These are phyloP conservation scores for Epinephelus lanceolatus DNA, from an alignment of 2,113 vertebrate species.

Conservation along the genomic window DNA sequence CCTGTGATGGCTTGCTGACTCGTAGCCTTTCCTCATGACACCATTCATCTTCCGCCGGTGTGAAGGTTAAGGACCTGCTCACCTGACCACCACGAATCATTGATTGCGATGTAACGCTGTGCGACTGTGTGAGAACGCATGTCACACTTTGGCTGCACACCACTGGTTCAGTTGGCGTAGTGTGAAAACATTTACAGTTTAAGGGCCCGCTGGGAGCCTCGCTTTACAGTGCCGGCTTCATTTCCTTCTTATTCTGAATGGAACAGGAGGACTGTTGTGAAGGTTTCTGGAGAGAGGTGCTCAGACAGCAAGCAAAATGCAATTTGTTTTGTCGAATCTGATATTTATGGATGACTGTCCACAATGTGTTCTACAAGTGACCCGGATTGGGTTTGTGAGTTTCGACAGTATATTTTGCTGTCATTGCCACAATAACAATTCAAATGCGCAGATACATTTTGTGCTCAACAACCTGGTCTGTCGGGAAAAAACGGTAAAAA, in stretches of 20 bases:
- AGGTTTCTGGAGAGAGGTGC: constrained; percentile 1
- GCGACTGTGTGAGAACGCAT: constrained; percentile 51
- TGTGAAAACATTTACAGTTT: constrained; percentile 71
- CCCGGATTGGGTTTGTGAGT: constrained; percentile 25
- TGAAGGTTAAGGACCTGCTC: constrained; percentile 68
- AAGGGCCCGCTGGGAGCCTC: constrained; percentile 39
- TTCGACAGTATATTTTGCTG: constrained; percentile 7
- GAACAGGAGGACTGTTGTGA: constrained; percentile 11
- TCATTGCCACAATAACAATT: constrained; percentile 19
- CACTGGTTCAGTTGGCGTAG: constrained; percentile 14
- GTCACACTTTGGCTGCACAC: constrained; percentile 54
- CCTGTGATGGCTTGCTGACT: constrained; percentile 59
- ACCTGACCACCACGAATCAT: constrained; percentile 68
- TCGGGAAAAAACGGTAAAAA: background rate
- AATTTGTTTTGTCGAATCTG: constrained; percentile 45
- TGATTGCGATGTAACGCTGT: constrained; percentile 62
- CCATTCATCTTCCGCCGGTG: constrained; percentile 76
- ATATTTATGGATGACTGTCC: constrained; percentile 52
- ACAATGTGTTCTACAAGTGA: constrained; percentile 49
- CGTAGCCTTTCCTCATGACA: constrained; percentile 40
- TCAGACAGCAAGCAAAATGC: constrained; percentile 33
- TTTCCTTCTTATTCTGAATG: constrained; percentile 40
- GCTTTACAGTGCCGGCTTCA: constrained; percentile 50
- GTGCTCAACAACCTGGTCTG: background rate
- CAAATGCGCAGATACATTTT: constrained; percentile 4